Evolutionary conservation across 2,888 invertebrate species (phyloP).

Genomic region (Sicus ferrugineus): DNA sequence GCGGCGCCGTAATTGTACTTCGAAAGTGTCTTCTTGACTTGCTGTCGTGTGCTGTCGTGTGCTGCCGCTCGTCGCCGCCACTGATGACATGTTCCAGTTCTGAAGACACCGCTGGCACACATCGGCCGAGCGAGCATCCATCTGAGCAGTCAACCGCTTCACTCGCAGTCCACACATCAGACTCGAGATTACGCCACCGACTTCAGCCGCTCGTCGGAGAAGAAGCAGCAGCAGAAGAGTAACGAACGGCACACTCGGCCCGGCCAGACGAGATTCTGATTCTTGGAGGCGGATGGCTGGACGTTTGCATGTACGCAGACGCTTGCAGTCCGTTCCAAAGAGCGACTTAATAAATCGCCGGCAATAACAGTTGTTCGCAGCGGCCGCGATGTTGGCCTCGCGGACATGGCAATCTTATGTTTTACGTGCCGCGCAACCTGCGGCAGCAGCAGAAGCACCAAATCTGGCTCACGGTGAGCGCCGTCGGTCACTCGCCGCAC

Average conservation of each 20-base stretch:
- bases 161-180: background rate
- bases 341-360: slow-evolving; percentile 41
- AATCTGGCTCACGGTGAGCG: background rate
- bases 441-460: background rate
- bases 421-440: slow-evolving; percentile 28
- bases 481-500: slow-evolving; percentile 23
- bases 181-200: background rate
- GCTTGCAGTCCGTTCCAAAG: slow-evolving; percentile 40
- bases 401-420: slow-evolving; percentile 43
- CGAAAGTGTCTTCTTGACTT: too few relatives aligned
- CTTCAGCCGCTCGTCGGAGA: background rate
- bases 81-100: slow-evolving; percentile 29
- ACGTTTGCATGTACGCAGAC: slow-evolving; percentile 18
- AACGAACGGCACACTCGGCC: background rate
- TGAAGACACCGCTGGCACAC: slow-evolving; percentile 24
- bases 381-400: slow-evolving; percentile 30
- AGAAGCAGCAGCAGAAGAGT: background rate
- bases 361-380: slow-evolving; percentile 32
- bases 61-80: background rate
- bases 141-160: background rate
- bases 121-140: background rate
- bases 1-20: background rate
- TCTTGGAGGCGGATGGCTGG: slow-evolving; percentile 10
- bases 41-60: too few relatives aligned
- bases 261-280: background rate